Evolutionary conservation across 2,888 invertebrate genomes (phyloP).

Genomic region (Leptopterna dolabrata): DNA sequence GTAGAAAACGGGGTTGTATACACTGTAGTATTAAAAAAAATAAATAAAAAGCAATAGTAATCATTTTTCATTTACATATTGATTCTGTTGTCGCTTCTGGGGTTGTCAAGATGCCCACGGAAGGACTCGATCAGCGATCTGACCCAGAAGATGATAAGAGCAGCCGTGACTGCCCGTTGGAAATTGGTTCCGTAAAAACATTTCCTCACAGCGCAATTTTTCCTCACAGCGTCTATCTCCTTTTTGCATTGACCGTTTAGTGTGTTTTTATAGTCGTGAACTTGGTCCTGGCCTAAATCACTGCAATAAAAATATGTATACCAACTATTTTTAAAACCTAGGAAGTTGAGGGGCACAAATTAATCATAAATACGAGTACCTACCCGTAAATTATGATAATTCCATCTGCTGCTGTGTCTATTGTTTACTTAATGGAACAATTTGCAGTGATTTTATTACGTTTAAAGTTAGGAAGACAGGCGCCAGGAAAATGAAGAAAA

Average conservation of each 20-base stretch:
- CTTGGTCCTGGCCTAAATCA: background rate
- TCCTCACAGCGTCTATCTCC: background rate
- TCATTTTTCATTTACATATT: background rate
- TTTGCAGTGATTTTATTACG: no score
- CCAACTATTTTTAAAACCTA: no score
- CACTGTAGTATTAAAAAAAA: no score
- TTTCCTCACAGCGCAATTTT: background rate
- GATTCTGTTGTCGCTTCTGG: background rate
- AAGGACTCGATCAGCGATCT: background rate
- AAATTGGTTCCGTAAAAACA: background rate
- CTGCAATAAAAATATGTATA: background rate
- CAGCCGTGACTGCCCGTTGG: background rate
- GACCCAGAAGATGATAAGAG: slow-evolving; percentile 9
- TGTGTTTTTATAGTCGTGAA: slow-evolving; percentile 31
- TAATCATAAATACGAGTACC: no score
- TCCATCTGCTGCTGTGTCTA: no score
- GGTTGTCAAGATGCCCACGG: background rate
- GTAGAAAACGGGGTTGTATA: no score
- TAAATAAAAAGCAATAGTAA: no score
- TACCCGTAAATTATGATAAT: no score
- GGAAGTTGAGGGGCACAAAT: no score
- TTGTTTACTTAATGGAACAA: no score
- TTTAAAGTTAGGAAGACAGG: no score
- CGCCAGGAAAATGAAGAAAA: no score
- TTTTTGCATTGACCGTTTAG: background rate